Percentiles rank a stretch among this genome's conserved stretches.
Evolutionary conservation across 1,140 invertebrate genomes (phyloP).

Genomic region (Leptinotarsa defecta): DNA sequence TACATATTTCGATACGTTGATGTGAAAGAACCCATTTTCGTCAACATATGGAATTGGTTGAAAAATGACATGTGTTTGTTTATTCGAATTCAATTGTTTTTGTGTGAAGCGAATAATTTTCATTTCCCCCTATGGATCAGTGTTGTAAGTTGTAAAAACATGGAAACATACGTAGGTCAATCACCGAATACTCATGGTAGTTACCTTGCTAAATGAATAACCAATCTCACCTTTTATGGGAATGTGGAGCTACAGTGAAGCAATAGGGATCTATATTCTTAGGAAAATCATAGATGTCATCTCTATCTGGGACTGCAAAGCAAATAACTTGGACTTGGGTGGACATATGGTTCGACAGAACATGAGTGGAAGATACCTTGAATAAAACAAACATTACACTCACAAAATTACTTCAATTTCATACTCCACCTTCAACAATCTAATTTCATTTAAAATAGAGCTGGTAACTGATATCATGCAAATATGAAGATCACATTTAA

Average conservation of each 20-base stretch:
- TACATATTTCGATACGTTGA: too few relatives aligned
- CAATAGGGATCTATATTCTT: constrained; percentile 54
- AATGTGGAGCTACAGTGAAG: constrained; percentile 55
- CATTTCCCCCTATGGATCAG: too few relatives aligned
- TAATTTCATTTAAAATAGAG: constrained; percentile 60
- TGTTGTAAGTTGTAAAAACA: too few relatives aligned
- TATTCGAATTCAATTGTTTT: too few relatives aligned
- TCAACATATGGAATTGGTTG: too few relatives aligned
- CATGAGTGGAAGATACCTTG: constrained; percentile 59
- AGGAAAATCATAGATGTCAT: constrained; percentile 52
- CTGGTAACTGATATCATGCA: constrained; percentile 60
- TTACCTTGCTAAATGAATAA: neutral
- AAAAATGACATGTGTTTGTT: too few relatives aligned
- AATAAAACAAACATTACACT: neutral
- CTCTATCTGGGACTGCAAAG: constrained; percentile 57
- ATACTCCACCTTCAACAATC: constrained; percentile 55
- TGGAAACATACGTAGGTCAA: too few relatives aligned
- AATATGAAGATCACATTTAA: constrained; percentile 59
- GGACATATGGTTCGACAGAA: constrained; percentile 61
- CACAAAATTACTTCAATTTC: neutral
- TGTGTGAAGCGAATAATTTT: too few relatives aligned
- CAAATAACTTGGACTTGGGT: constrained; percentile 59
- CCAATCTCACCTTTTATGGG: constrained; percentile 54
- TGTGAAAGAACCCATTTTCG: too few relatives aligned
- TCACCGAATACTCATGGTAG: too few relatives aligned